Conservation (phyloP, 2,113 vertebrate genomes). For the Platysteira castanea region DNA sequence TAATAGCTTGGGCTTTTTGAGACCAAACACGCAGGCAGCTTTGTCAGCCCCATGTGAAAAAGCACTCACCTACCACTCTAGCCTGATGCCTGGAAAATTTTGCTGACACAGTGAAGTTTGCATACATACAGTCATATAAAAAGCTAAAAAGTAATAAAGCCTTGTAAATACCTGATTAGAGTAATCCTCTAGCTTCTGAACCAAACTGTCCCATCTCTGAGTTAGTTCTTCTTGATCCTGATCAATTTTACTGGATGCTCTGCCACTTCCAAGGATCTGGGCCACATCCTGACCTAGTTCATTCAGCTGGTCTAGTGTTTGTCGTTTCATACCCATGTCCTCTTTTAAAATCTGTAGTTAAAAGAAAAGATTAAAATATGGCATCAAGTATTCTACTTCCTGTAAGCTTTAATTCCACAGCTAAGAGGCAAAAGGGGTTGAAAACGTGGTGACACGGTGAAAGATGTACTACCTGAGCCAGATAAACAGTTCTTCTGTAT, state of each 20-base stretch:
- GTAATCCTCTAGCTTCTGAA: slow-evolving; percentile 92
- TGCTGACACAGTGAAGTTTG: neutral
- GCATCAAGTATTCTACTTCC: neutral
- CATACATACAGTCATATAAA: neutral
- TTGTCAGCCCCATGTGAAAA: neutral
- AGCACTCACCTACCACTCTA: neutral
- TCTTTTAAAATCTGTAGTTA: slow-evolving; percentile 87
- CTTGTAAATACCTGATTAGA: slow-evolving; percentile 85
- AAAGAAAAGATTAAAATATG: neutral
- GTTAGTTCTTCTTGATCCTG: slow-evolving; percentile 85
- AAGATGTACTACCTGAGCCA: neutral
- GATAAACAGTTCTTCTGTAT: neutral
- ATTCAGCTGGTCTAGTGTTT: slow-evolving; percentile 84
- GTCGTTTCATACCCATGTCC: slow-evolving; percentile 92
- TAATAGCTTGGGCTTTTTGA: neutral
- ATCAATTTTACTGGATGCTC: slow-evolving; percentile 77
- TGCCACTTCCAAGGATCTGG: slow-evolving; percentile 77
- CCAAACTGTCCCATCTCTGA: slow-evolving; percentile 92
- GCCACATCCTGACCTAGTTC: slow-evolving; percentile 88
- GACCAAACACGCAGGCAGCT: neutral
- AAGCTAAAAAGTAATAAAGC: neutral
- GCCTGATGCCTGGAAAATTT: neutral
- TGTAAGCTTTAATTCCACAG: neutral
- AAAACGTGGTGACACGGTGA: neutral
- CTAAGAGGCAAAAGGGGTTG: neutral